Evolutionary conservation across 2,888 invertebrate species (phyloP), one percentile per base, ranked within the genome.

Genomic region (Rhagophthalmus giganteus): DNA sequence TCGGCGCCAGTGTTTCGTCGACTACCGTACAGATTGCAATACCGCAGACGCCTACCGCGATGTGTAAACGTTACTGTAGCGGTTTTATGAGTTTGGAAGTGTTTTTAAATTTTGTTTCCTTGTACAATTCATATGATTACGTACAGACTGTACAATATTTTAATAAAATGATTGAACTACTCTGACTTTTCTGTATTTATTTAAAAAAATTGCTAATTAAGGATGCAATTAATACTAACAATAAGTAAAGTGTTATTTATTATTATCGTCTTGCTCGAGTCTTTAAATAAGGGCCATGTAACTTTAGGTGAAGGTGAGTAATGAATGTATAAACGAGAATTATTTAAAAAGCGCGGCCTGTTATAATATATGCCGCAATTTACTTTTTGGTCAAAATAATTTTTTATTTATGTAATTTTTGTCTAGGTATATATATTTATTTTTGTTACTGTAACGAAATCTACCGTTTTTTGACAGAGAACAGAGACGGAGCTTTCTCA

Each of bases 1-100:
- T 13, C 25, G 39, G 39, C 47, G 39, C 38, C 47, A 47, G 47
- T 47, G 14, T 33, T 47, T 47, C 47, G 16, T 39, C 14, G 47
- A 38, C 47, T 39, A 26, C 33, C 47, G 47, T 26, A 39, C 47
- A 39, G 47, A 47, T 39, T 39, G 33, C 47, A 39, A 39, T 39
- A 47, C 47, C 39, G 25, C 38, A 45, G 38, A 12, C 39, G 39
- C 38, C 26, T 27, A 10, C 38, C 47, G 47, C 47, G 39, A 47
- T 47, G 47, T 47, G 31, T 35, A 38, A 46, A 38, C 31, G 12
- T 13, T 14, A 38, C 24, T 14, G 8, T 9, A 20, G 8, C 26
- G 13, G 14, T 38, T 31, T 46, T 31, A 8, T 12, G 12, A 20
- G 20, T 28, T 27, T 20, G 14, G 13, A 35, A 12, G n/a, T 20